A percentile compares a stretch with the other conserved stretches of the same genome.
Conservation (phyloP, 2,888 invertebrate species). For the Apamea monoglypha region DNA sequence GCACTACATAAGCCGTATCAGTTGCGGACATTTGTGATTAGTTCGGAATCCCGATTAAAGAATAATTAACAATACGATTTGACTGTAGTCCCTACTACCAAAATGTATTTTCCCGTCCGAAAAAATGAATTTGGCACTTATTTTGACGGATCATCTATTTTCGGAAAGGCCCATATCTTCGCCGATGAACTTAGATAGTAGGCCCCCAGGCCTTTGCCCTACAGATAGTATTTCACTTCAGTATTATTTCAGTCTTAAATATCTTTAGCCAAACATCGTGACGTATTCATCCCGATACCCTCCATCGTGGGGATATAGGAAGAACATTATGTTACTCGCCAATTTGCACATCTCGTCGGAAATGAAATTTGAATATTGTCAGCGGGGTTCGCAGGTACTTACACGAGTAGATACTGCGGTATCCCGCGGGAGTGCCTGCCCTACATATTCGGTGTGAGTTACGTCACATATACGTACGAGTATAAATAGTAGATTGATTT, state of each 20-base stretch:
- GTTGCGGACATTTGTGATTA: no score
- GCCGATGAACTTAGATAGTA: neutral
- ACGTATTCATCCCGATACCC: slow-evolving; percentile 62
- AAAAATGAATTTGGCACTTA: neutral
- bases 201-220: neutral
- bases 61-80: no score
- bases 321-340: slow-evolving; percentile 76
- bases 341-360: slow-evolving; percentile 78
- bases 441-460: slow-evolving; percentile 43
- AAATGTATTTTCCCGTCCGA: no score
- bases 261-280: slow-evolving; percentile 1
- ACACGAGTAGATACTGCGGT: slow-evolving; percentile 45
- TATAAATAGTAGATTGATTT: slow-evolving; percentile 50
- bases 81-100: no score
- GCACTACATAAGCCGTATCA: no score
- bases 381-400: slow-evolving; percentile 63
- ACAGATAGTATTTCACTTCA: neutral
- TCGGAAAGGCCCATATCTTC: neutral
- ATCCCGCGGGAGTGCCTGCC: slow-evolving; percentile 57
- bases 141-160: neutral
- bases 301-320: slow-evolving; percentile 30
- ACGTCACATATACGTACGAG: slow-evolving; percentile 12
- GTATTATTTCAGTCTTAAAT: slow-evolving; percentile 8
- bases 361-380: slow-evolving; percentile 82
- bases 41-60: no score